phyloP scores from a whole-genome alignment of 2,797 vertebrate species.

The Epinephelus coioides region DNA sequence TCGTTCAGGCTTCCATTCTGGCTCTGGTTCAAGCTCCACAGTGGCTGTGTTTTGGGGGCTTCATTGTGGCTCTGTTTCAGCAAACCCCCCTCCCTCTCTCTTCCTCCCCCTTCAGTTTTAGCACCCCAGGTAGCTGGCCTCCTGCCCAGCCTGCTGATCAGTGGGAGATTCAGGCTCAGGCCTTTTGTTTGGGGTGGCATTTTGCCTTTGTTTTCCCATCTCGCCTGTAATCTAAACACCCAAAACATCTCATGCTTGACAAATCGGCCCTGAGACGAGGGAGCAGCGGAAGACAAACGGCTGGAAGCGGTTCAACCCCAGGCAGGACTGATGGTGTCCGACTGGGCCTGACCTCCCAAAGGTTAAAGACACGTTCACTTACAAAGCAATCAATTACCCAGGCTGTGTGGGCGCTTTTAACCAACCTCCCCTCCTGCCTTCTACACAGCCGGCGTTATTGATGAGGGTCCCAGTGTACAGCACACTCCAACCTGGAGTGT shows the following conservation, averaged over 20 bases:
- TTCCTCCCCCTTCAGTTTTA: constrained; percentile 71
- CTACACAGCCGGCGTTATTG: constrained; percentile 82
- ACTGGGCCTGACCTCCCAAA: constrained; percentile 88
- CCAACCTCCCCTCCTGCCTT: constrained; percentile 77
- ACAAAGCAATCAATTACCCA: constrained; percentile 89
- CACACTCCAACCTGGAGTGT: constrained; percentile 75
- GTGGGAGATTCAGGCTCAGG: constrained; percentile 83
- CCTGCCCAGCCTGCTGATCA: constrained; percentile 81
- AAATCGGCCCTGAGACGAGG: constrained; percentile 84
- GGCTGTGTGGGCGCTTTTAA: constrained; percentile 84
- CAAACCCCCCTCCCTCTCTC: constrained; percentile 12
- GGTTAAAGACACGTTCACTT: constrained; percentile 90
- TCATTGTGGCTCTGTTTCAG: constrained; percentile 83
- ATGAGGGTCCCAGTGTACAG: constrained; percentile 79
- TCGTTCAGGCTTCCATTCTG: constrained; percentile 78
- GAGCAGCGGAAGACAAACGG: constrained; percentile 85
- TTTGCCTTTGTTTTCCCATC: constrained; percentile 88
- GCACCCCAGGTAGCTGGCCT: constrained; percentile 87
- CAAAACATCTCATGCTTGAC: constrained; percentile 85
- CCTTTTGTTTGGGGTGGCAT: constrained; percentile 87
- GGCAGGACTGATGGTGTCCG: constrained; percentile 87
- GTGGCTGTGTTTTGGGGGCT: constrained; percentile 76
- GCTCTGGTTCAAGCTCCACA: constrained; percentile 79
- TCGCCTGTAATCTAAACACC: constrained; percentile 88
- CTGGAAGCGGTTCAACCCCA: constrained; percentile 84